Evolutionary conservation across 2,888 invertebrate genomes (phyloP), one percentile per base, ranked within the genome.

Genomic region (Pecten maximus): DNA sequence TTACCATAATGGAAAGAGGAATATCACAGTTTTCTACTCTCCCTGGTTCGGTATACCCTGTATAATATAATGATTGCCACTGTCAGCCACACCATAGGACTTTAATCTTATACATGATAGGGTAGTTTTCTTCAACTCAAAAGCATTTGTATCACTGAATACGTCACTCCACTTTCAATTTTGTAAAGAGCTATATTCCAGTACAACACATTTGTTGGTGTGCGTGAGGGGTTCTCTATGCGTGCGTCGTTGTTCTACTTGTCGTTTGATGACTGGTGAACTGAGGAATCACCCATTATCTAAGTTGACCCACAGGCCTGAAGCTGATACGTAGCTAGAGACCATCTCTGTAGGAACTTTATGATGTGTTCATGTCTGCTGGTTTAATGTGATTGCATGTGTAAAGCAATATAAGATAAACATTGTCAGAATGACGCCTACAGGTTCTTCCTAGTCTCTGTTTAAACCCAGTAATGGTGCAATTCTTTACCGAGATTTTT

Each of bases 341-440:
- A 74, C 60, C 74, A 74, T 35, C 74, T 35, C 74, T 35, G 6
- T 74, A 35, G 74, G 35, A 74, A 23, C 74, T 74, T 74, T 74
- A 74, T 35, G 74, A 74, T 74, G 74, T 74, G 74, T 74, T 74
- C 74, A 35, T 74, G 74, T 74, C 74, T 74, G 74, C 74, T 74
- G 23, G 74, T 74, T 74, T 28, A 74, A 74, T 74, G 74, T 74
- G 74, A 74, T 74, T 74, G 74, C 74, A 74, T 74, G 74, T 74
- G 74, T 35, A 74, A 74, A 74, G 74, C 74, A 74, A 74, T 74
- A 74, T 8, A 0, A 74, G 74, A 74, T 74, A 74, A 74, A 74
- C 74, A 35, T 74, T 74, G 74, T 74, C 74, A 74, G 23, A 74
- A 23, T 10, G 74, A 74, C 74, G 74, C 74, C 74, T 74, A 35